Evolutionary conservation across 1,140 invertebrate species (phyloP), one percentile per base, ranked within the genome.

Genomic region (Aphelenchoides besseyi): DNA sequence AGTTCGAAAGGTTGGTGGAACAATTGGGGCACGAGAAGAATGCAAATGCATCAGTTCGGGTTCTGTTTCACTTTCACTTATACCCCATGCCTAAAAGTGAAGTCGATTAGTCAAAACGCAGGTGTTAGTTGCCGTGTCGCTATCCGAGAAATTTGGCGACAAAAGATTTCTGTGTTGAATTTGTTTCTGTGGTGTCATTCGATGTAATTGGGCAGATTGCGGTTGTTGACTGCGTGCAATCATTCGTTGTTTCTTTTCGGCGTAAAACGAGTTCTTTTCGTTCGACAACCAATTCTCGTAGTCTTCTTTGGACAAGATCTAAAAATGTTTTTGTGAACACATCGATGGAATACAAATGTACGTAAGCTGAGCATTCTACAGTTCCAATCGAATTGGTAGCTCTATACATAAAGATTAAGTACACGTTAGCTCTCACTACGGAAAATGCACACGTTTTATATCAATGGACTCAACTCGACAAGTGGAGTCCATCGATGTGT

Each of bases 361-460:
- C 77, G 30, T 73, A 36, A 9, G 81, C 81, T 18, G 75, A 72
- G 66, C 79, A 78, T 8, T 52, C 35, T 9, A 77, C 73, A 23
- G 69, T 74, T 55, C 82, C 91, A 80, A 94, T 94, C 16, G 88
- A 90, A 85, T 95, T 96, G 67, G 90, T 89, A 26, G 93, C 94
- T 80, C 92, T 88, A 85, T 92, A 95, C 66, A 91, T 91, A 85
- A 95, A 96, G n/a, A n/a, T n/a, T n/a, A n/a, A n/a, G n/a, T n/a
- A n/a, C n/a, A n/a, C n/a, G n/a, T n/a, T n/a, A n/a, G n/a, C n/a
- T n/a, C n/a, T n/a, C n/a, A n/a, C n/a, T n/a, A n/a, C n/a, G n/a
- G n/a, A n/a, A n/a, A n/a, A n/a, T n/a, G n/a, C n/a, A n/a, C n/a
- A n/a, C n/a, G n/a, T n/a, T n/a, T n/a, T n/a, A n/a, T n/a, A n/a